Conservation (phyloP, 2,113 vertebrate genomes). For the Plectropomus leopardus region DNA sequence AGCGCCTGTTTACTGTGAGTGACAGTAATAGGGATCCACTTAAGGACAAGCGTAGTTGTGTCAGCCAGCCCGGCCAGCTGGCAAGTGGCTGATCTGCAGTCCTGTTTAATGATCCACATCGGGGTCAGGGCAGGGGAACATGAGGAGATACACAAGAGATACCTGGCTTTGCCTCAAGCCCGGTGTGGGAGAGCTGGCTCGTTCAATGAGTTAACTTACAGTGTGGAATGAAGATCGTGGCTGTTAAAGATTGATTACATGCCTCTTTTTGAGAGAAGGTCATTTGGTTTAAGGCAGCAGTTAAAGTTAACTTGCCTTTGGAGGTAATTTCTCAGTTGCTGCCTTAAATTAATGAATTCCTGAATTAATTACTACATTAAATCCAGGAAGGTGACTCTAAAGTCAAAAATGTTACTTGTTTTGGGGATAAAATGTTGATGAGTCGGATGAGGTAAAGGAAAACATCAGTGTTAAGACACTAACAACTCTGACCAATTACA, state of each 20-base stretch:
- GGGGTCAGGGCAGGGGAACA: constrained; percentile 68
- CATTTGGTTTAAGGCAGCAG: constrained; percentile 3
- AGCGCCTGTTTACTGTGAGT: constrained; percentile 69
- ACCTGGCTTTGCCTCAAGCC: constrained; percentile 72
- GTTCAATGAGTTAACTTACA: constrained; percentile 42
- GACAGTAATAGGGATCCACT: constrained; percentile 79
- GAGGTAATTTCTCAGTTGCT: constrained; percentile 13
- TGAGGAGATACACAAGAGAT: constrained; percentile 66
- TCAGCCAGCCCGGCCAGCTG: constrained; percentile 63
- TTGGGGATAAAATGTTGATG: constrained; percentile 45
- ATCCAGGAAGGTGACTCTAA: constrained; percentile 32
- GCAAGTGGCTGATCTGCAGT: constrained; percentile 71
- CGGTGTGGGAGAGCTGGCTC: constrained; percentile 56
- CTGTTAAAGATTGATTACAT: constrained; percentile 49
- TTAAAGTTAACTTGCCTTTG: constrained; percentile 14
- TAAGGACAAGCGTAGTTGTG: constrained; percentile 69
- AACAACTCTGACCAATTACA: constrained; percentile 74
- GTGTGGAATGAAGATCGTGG: constrained; percentile 37
- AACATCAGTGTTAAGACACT: constrained; percentile 62
- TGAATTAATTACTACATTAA: constrained; percentile 41
- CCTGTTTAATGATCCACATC: constrained; percentile 76
- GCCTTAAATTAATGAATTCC: constrained; percentile 43
- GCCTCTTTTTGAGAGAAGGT: neutral
- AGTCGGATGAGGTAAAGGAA: constrained; percentile 79
- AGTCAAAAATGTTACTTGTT: constrained; percentile 27